Evolutionary conservation across 2,888 invertebrate species (phyloP).

Genomic region (Physocephala rufipes): DNA sequence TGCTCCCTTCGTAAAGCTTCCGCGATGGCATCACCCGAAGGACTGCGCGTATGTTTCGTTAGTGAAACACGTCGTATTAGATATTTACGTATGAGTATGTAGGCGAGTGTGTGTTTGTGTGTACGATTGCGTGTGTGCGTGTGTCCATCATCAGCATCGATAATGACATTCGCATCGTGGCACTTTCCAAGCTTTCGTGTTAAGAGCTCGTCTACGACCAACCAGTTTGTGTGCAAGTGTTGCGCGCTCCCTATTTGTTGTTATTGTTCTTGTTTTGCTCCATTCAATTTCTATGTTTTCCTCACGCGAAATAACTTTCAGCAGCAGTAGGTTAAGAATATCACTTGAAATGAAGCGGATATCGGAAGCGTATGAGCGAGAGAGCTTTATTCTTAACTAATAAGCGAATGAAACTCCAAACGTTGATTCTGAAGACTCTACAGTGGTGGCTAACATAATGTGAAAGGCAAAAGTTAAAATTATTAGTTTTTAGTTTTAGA

Average conservation of each 20-base stretch:
- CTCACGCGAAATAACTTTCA: constrained; percentile 4
- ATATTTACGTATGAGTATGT: neutral
- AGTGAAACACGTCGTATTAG: constrained; percentile 27
- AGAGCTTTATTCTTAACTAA: constrained; percentile 45
- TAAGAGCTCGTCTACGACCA: constrained; percentile 28
- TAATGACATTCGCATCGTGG: constrained; percentile 37
- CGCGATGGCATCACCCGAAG: constrained; percentile 65
- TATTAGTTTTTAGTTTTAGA: too few relatives aligned
- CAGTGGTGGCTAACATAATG: constrained; percentile 40
- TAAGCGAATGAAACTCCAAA: constrained; percentile 46
- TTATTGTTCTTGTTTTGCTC: constrained; percentile 19
- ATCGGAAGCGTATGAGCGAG: constrained; percentile 19
- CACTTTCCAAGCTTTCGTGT: constrained; percentile 30
- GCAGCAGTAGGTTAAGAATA: constrained; percentile 52
- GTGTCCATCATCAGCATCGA: constrained; percentile 40
- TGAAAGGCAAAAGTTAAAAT: too few relatives aligned
- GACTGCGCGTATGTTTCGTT: constrained; percentile 57
- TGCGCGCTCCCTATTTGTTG: constrained; percentile 37
- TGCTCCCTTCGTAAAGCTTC: constrained; percentile 40
- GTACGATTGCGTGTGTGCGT: neutral
- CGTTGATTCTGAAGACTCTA: constrained; percentile 45
- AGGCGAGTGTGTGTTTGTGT: neutral
- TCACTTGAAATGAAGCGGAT: constrained; percentile 2
- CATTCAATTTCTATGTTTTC: neutral
- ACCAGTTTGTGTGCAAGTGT: constrained; percentile 40